These are phyloP conservation scores for Sardina pilchardus DNA, from an alignment of 2,113 vertebrate genomes.

Conservation along the genomic window DNA sequence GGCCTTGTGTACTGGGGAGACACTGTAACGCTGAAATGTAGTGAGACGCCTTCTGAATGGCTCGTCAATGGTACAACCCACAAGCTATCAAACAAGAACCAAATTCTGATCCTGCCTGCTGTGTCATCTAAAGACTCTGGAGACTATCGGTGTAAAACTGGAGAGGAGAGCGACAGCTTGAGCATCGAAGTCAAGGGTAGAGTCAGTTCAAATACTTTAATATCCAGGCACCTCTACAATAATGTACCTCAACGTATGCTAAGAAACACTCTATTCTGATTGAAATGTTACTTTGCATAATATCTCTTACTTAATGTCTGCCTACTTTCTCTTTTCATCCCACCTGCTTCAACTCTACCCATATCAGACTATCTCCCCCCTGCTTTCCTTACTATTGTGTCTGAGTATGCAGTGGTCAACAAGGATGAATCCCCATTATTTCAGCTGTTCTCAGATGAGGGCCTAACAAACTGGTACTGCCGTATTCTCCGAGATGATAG, in stretches of 20 bases:
- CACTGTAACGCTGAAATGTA: background rate
- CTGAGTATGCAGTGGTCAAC: background rate
- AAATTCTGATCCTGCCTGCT: background rate
- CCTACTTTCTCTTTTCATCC: background rate
- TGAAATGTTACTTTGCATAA: background rate
- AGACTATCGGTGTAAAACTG: background rate
- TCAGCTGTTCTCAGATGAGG: background rate
- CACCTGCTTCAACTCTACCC: background rate
- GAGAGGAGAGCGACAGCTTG: background rate
- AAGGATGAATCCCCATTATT: background rate
- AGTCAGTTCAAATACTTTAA: background rate
- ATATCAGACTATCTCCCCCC: background rate
- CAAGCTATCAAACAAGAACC: background rate
- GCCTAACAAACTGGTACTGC: background rate
- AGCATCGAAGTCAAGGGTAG: background rate
- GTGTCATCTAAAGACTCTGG: background rate
- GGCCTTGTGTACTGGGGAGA: background rate
- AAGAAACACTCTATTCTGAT: background rate
- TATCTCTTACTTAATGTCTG: background rate
- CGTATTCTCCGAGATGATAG: background rate
- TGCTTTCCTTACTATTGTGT: background rate
- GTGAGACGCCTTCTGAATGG: background rate
- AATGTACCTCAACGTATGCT: background rate
- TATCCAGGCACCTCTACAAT: too few species aligned
- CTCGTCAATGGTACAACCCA: background rate